Conservation (phyloP, 2,888 invertebrate genomes). For the Thera britannica region DNA sequence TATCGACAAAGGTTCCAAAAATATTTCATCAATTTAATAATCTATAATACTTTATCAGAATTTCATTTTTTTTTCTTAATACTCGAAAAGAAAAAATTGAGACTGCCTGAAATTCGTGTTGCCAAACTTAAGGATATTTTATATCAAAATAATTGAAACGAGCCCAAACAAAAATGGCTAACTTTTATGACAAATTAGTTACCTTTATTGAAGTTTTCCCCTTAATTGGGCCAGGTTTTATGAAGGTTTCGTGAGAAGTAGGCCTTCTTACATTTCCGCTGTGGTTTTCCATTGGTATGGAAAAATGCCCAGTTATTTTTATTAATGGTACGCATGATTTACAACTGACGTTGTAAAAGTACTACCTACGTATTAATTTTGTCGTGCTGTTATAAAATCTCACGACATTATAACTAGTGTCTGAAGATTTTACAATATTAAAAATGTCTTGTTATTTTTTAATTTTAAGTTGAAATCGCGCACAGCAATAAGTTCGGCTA, state of each 20-base stretch:
- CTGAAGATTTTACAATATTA: too few relatives aligned
- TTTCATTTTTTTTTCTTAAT: too few relatives aligned
- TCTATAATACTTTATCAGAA: too few relatives aligned
- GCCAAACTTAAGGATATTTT: constrained; percentile 53
- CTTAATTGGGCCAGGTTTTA: constrained; percentile 34
- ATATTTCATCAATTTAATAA: too few relatives aligned
- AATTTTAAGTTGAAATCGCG: too few relatives aligned
- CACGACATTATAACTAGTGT: too few relatives aligned
- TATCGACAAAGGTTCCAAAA: too few relatives aligned
- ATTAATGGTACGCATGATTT: constrained; percentile 7
- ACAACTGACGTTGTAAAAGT: neutral
- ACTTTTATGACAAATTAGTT: constrained; percentile 36
- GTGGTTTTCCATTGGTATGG: constrained; percentile 8
- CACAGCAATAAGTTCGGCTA: too few relatives aligned
- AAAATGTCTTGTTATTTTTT: too few relatives aligned
- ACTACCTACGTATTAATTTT: neutral
- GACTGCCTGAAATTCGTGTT: too few relatives aligned
- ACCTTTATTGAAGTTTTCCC: constrained; percentile 23
- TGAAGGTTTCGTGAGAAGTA: constrained; percentile 34
- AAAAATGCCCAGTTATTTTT: neutral
- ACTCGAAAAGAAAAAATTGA: too few relatives aligned
- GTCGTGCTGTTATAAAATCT: neutral
- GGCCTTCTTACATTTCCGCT: constrained; percentile 17
- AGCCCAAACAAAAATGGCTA: constrained; percentile 54
- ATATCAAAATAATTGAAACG: constrained; percentile 53